A percentile compares a stretch with the other conserved stretches of the same genome.
Evolutionary conservation across 2,888 invertebrate species (phyloP).

Genomic region (Agrotis clavis): DNA sequence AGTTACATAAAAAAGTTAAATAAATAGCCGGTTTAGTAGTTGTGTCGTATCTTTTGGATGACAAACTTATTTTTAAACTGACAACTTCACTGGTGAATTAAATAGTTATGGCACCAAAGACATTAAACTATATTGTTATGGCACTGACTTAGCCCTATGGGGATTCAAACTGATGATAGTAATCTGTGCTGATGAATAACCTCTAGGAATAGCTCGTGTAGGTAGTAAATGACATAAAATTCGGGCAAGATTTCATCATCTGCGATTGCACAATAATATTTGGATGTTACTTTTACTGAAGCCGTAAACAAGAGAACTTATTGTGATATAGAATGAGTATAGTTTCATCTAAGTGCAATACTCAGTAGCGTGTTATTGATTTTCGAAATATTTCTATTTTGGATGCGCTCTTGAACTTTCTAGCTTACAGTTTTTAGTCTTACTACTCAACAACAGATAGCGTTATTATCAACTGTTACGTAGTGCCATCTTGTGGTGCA

Average conservation of each 20-base stretch:
- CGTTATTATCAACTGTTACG: conserved; percentile 27
- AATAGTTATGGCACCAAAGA: no score
- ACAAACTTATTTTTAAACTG: no score
- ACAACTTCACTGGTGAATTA: no score
- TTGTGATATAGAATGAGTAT: background rate
- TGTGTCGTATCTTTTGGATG: no score
- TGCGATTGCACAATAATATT: conserved; percentile 30
- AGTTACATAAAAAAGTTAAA: no score
- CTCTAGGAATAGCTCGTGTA: no score
- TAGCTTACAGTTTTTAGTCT: conserved; percentile 33
- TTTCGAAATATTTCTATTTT: conserved; percentile 6
- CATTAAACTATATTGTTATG: no score
- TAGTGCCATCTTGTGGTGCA: conserved; percentile 10
- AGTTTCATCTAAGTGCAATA: background rate
- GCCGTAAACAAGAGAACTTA: background rate
- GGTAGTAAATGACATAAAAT: conserved; percentile 4
- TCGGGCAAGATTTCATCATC: conserved; percentile 40
- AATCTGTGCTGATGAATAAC: no score
- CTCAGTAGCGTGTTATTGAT: background rate
- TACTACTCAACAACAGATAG: conserved; percentile 71
- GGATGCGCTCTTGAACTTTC: conserved; percentile 33
- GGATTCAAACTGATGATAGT: conserved; percentile 1
- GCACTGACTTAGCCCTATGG: no score
- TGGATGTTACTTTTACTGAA: background rate
- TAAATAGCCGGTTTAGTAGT: no score